Conservation (phyloP, 2,888 invertebrate genomes). For the Conchocele bisecta region DNA sequence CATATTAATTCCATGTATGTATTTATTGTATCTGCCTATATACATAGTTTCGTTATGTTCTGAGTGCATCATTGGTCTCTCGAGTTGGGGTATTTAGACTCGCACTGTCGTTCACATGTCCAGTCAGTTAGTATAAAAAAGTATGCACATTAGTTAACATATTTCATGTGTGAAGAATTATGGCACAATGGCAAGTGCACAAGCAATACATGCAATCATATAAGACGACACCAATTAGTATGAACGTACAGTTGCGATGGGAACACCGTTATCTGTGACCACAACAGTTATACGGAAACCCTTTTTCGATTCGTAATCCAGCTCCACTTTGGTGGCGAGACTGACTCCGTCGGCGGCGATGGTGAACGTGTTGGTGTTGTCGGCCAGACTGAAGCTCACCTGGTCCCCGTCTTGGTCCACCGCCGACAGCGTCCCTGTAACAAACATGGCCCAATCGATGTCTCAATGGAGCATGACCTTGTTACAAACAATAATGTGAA, state of each 20-base stretch:
- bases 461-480: too few relatives aligned
- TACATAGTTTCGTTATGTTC: too few relatives aligned
- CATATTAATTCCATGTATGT: too few relatives aligned
- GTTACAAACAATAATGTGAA: too few relatives aligned
- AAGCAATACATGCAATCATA: neutral
- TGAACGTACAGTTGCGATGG: slow-evolving; percentile 48
- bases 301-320: slow-evolving; percentile 59
- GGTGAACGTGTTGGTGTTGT: slow-evolving; percentile 49
- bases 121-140: too few relatives aligned
- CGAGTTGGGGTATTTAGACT: too few relatives aligned
- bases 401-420: slow-evolving; percentile 57
- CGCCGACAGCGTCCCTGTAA: slow-evolving; percentile 53
- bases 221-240: neutral
- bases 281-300: slow-evolving; percentile 48
- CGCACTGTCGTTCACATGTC: too few relatives aligned
- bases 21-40: too few relatives aligned
- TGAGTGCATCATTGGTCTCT: too few relatives aligned
- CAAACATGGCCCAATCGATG: too few relatives aligned
- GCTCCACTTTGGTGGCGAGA: slow-evolving; percentile 37
- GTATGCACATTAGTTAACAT: too few relatives aligned
- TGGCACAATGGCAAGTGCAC: neutral
- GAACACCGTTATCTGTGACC: slow-evolving; percentile 57
- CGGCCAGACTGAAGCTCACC: slow-evolving; percentile 39
- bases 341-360: slow-evolving; percentile 38
- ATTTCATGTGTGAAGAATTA: too few relatives aligned